A percentile compares a stretch with the other conserved stretches of the same genome.
These are phyloP conservation scores for Antrozous pallidus DNA, from an alignment of 2,797 vertebrate genomes.

Conservation along the genomic window DNA sequence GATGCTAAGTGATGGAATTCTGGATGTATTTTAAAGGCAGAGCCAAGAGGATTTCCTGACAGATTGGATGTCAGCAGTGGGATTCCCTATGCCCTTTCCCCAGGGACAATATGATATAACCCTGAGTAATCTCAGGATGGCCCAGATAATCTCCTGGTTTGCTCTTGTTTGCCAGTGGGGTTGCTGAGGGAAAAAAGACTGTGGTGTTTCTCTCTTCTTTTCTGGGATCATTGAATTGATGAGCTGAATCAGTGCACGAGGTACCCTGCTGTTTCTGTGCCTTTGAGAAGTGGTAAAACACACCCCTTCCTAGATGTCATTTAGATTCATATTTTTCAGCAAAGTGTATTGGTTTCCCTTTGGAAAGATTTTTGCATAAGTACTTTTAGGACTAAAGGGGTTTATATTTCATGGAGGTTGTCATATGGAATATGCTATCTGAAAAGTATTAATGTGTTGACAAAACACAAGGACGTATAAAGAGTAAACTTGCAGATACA, in stretches of 20 bases:
- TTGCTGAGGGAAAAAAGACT: not conserved
- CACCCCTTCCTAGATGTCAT: not conserved
- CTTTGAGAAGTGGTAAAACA: not conserved
- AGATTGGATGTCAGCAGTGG: slow-evolving; percentile 52
- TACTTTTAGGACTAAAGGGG: not conserved
- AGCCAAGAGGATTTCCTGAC: slow-evolving; percentile 70
- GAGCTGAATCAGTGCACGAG: not conserved
- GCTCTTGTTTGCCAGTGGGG: not conserved
- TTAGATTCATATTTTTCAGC: slow-evolving; percentile 52
- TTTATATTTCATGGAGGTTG: not conserved
- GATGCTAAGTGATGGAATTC: not conserved
- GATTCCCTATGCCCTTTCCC: slow-evolving; percentile 56
- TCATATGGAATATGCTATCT: not conserved
- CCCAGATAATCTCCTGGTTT: slow-evolving; percentile 14
- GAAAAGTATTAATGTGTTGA: slow-evolving; percentile 42
- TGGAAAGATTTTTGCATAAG: slow-evolving; percentile 18
- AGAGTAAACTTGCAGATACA: slow-evolving; percentile 42
- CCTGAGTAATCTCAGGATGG: not conserved
- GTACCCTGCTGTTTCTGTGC: not conserved
- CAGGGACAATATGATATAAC: not conserved
- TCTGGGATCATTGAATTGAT: not conserved
- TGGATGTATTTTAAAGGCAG: slow-evolving; percentile 37
- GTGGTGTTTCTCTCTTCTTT: not conserved
- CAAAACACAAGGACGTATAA: slow-evolving; percentile 29
- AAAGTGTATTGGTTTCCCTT: not conserved